These are phyloP conservation scores for Danio jaintianensis DNA, from an alignment of 2,797 vertebrate species.

Conservation along the genomic window DNA sequence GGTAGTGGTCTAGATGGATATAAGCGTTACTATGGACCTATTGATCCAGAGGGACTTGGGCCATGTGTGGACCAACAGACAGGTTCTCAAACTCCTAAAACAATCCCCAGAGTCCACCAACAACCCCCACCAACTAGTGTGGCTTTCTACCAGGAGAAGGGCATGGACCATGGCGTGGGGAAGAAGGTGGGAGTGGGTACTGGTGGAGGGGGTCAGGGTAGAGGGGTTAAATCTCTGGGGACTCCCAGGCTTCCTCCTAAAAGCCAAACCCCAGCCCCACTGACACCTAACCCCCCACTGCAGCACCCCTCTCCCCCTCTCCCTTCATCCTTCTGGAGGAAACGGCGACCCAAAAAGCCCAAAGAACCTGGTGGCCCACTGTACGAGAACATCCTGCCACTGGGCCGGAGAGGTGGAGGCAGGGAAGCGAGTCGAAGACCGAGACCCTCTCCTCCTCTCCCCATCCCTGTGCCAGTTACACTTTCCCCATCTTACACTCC, in stretches of 20 bases:
- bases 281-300: constrained; percentile 86
- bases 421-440: constrained; percentile 77
- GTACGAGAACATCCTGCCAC: constrained; percentile 83
- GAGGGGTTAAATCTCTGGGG: constrained; percentile 81
- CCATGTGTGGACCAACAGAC: constrained; percentile 84
- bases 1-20: constrained; percentile 86
- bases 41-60: constrained; percentile 90
- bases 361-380: constrained; percentile 85
- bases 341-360: constrained; percentile 87
- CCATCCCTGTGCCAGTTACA: constrained; percentile 80
- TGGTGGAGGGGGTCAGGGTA: constrained; percentile 83
- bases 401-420: constrained; percentile 79
- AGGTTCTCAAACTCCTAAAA: constrained; percentile 86
- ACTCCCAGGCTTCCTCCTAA: constrained; percentile 81
- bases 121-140: constrained; percentile 81
- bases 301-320: constrained; percentile 89
- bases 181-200: constrained; percentile 83
- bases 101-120: constrained; percentile 80
- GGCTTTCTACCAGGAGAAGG: constrained; percentile 84
- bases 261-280: constrained; percentile 79
- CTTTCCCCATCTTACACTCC: constrained; percentile 81
- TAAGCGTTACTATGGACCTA: constrained; percentile 93
- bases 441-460: constrained; percentile 81
- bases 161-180: constrained; percentile 82
- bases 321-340: constrained; percentile 87